phyloP scores from a whole-genome alignment of 2,888 invertebrate genomes.

The Drosophila longiperda region DNA sequence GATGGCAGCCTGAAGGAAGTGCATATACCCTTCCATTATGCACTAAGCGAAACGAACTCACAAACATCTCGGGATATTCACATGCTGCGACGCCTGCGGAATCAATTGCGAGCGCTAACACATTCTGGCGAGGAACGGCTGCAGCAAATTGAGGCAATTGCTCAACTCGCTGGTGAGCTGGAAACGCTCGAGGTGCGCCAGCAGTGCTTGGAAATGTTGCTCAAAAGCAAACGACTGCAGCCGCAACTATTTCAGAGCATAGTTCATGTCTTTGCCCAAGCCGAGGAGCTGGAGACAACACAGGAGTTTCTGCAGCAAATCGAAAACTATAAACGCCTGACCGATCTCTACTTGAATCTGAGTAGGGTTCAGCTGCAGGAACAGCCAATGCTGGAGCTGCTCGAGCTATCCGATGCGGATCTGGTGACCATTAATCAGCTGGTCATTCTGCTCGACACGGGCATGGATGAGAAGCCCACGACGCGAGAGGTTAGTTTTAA shows the following conservation, averaged over 20 bases:
- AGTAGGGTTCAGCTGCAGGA: constrained; percentile 34
- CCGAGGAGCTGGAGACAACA: constrained; percentile 39
- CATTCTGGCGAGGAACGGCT: constrained; percentile 87
- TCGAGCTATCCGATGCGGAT: constrained; percentile 83
- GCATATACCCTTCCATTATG: constrained; percentile 95
- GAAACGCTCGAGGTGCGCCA: constrained; percentile 90
- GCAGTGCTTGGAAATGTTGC: constrained; percentile 90
- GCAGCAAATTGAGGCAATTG: constrained; percentile 69
- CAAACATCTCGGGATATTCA: constrained; percentile 95
- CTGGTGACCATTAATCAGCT: constrained; percentile 88
- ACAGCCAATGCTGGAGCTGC: constrained; percentile 48
- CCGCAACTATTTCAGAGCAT: constrained; percentile 87
- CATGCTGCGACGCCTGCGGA: constrained; percentile 91
- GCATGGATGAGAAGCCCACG: constrained; percentile 61
- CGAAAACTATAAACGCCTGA: constrained; percentile 77
- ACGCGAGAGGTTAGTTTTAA: constrained; percentile 87
- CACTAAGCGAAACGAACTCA: constrained; percentile 94
- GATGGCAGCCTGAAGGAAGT: constrained; percentile 93
- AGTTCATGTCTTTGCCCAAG: constrained; percentile 82
- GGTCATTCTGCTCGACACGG: constrained; percentile 86
- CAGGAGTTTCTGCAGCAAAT: constrained; percentile 81
- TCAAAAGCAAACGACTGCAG: constrained; percentile 88
- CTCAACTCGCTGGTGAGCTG: constrained; percentile 86
- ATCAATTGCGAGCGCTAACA: constrained; percentile 87
- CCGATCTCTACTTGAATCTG: constrained; percentile 81